Percentiles rank a stretch among this genome's conserved stretches.
Conservation (phyloP, 92 coral and sea anemone species). For the Palythoa caribaeorum region DNA sequence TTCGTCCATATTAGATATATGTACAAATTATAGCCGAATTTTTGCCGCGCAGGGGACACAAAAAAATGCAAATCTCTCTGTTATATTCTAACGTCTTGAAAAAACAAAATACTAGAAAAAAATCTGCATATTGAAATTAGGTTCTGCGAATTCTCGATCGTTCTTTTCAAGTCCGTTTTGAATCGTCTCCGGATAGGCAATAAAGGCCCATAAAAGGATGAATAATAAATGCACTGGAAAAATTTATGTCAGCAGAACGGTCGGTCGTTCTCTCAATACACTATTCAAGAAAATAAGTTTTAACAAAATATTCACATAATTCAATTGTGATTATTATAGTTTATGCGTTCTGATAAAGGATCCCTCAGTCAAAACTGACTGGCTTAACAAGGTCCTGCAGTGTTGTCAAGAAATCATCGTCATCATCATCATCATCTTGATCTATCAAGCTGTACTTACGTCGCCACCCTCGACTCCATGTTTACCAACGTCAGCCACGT, state of each 20-base stretch:
- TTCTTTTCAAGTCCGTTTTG: not conserved
- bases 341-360: not conserved
- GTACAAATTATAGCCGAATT: slow-evolving; percentile 20
- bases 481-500: slow-evolving; percentile 80
- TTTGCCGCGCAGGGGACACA: not conserved
- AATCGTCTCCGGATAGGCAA: not conserved
- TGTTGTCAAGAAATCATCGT: not conserved
- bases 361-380: not conserved
- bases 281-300: too few relatives aligned
- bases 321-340: not conserved
- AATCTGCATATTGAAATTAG: not conserved
- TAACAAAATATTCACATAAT: not conserved
- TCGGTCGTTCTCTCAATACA: not conserved
- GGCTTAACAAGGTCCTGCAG: not conserved
- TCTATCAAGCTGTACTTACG: slow-evolving; percentile 55
- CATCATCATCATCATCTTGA: not conserved
- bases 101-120: slow-evolving; percentile 10
- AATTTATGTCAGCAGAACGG: not conserved
- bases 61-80: not conserved
- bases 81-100: not conserved
- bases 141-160: not conserved
- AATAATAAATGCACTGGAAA: not conserved
- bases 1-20: not conserved
- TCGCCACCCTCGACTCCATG: slow-evolving; percentile 75
- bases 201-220: not conserved